Percentiles rank a stretch among this genome's conserved stretches.
phyloP scores from a whole-genome alignment of 1,140 invertebrate species.

The Paraescarpia echinospica region DNA sequence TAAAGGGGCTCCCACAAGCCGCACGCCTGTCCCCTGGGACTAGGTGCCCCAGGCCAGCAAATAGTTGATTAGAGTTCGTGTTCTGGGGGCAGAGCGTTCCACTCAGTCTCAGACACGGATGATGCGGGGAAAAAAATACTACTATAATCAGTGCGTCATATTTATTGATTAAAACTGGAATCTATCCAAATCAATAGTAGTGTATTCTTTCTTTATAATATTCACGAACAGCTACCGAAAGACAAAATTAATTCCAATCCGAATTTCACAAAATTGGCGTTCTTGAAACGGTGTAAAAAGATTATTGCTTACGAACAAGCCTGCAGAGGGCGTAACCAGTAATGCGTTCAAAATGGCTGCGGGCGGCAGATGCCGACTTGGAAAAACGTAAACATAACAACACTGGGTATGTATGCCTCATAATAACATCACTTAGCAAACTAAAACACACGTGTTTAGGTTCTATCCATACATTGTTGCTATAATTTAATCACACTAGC shows the following conservation, averaged over 20 bases:
- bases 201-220: not conserved
- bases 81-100: no score
- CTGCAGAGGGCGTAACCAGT: not conserved
- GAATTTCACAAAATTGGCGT: not conserved
- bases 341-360: not conserved
- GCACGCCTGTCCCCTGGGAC: no score
- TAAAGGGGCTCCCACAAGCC: no score
- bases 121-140: no score
- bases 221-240: not conserved
- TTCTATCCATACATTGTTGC: not conserved
- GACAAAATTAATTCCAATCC: not conserved
- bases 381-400: constrained; percentile 1
- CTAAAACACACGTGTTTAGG: not conserved
- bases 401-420: not conserved
- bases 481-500: not conserved
- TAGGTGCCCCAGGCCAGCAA: no score
- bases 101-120: no score
- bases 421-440: not conserved
- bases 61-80: no score
- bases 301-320: not conserved
- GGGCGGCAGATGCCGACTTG: not conserved
- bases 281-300: not conserved
- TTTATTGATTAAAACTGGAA: no score
- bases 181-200: no score
- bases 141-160: no score